Conservation (phyloP, 1,140 invertebrate species). For the Solenopsis fugax region DNA sequence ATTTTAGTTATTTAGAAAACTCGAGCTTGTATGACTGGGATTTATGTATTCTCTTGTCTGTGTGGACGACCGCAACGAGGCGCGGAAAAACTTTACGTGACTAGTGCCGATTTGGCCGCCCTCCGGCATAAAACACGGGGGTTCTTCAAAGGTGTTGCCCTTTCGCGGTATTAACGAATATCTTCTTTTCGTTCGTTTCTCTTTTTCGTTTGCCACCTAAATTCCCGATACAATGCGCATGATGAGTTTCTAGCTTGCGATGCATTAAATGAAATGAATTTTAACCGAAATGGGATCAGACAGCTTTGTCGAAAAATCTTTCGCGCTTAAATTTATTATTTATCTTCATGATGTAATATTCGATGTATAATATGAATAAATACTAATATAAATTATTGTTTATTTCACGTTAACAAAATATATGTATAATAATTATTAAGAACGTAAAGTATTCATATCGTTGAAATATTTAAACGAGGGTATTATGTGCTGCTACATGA, state of each 20-base stretch:
- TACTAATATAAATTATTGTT: background rate
- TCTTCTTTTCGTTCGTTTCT: slow-evolving; percentile 8
- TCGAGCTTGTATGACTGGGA: slow-evolving; percentile 12
- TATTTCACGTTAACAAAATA: background rate
- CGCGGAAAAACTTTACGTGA: slow-evolving; percentile 47
- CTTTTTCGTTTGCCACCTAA: background rate
- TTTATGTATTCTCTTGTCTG: slow-evolving; percentile 18
- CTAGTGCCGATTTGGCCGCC: slow-evolving; percentile 36
- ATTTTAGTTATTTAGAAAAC: slow-evolving; percentile 64
- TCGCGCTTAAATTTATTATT: background rate
- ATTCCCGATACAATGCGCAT: slow-evolving; percentile 9
- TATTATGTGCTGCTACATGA: slow-evolving; percentile 15
- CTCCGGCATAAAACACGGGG: background rate
- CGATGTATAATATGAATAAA: background rate
- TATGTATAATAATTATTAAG: slow-evolving; percentile 42
- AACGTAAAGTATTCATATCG: slow-evolving; percentile 23
- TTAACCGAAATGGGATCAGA: background rate
- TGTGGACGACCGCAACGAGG: background rate
- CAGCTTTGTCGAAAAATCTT: background rate
- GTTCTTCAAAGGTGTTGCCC: slow-evolving; percentile 46
- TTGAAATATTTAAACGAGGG: slow-evolving; percentile 30
- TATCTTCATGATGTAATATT: background rate
- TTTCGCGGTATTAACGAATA: slow-evolving; percentile 40
- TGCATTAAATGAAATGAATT: slow-evolving; percentile 2
- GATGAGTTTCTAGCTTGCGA: background rate